A percentile compares a stretch with the other conserved stretches of the same genome.
phyloP scores from a whole-genome alignment of 30 jellyfish, hydroid and myxozoan species.

The Pseudorhiza aurosa region DNA sequence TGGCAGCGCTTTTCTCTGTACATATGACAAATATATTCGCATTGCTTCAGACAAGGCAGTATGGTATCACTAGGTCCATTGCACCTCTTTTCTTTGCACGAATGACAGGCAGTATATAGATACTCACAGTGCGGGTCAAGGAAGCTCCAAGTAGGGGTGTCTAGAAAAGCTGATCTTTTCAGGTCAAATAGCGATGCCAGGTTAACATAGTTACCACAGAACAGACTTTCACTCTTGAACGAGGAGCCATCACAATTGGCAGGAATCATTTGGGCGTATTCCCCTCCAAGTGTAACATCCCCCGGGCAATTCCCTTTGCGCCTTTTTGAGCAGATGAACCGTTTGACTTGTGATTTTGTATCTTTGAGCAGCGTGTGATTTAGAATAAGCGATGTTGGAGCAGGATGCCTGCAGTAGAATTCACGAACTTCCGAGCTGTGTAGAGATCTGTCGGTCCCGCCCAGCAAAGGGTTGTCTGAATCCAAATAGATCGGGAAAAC shows the following conservation, averaged over 20 bases:
- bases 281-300: slow-evolving; percentile 8
- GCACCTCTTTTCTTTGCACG: slow-evolving; percentile 22
- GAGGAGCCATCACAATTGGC: background rate
- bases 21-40: slow-evolving; percentile 40
- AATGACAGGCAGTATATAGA: slow-evolving; percentile 12
- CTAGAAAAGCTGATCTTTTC: background rate
- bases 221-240: background rate
- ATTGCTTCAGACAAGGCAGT: slow-evolving; percentile 34
- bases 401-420: slow-evolving; percentile 39
- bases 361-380: slow-evolving; percentile 19
- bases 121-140: background rate
- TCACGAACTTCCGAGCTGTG: background rate
- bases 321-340: background rate
- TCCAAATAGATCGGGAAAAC: slow-evolving; percentile 43
- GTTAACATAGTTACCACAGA: slow-evolving; percentile 25
- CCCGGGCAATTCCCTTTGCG: slow-evolving; percentile 22
- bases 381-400: slow-evolving; percentile 6
- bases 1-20: slow-evolving; percentile 16
- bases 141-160: slow-evolving; percentile 13
- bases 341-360: background rate
- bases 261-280: background rate
- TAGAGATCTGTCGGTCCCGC: background rate
- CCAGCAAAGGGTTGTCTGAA: background rate
- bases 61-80: background rate
- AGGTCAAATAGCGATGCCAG: slow-evolving; percentile 13